Percentiles rank a stretch among this genome's conserved stretches.
Evolutionary conservation across 2,888 invertebrate species (phyloP).

Genomic region (Doris montereyensis): DNA sequence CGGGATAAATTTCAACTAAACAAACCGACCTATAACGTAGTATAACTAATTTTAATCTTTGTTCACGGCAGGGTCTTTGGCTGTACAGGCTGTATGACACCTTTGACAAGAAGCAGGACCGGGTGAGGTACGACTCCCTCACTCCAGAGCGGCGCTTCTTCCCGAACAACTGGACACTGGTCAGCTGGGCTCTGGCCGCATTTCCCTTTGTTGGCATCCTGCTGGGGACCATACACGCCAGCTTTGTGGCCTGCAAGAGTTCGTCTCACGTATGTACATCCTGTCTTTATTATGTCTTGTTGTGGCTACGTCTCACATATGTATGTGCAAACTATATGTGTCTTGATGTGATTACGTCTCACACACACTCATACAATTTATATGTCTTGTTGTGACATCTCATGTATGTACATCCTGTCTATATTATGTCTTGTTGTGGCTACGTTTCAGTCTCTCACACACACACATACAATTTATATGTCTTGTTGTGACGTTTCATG

Average conservation of each 20-base stretch:
- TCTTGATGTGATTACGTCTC: too few species aligned
- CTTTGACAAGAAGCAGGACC: slow-evolving; percentile 11
- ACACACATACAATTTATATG: too few species aligned
- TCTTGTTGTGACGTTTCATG: too few species aligned
- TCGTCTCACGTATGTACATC: slow-evolving; percentile 40
- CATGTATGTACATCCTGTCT: too few species aligned
- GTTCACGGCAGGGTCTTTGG: slow-evolving; percentile 39
- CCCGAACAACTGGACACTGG: slow-evolving; percentile 55
- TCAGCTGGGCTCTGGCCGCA: slow-evolving; percentile 60
- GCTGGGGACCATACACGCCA: slow-evolving; percentile 57
- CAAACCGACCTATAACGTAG: too few species aligned
- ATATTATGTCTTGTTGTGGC: too few species aligned
- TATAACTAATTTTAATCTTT: not conserved
- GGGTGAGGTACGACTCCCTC: slow-evolving; percentile 18
- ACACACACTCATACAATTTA: not conserved
- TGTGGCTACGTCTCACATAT: too few species aligned
- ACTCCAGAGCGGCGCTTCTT: slow-evolving; percentile 30
- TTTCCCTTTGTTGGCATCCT: slow-evolving; percentile 60
- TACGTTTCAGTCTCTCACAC: too few species aligned
- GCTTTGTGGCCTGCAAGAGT: slow-evolving; percentile 43
- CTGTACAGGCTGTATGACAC: slow-evolving; percentile 29
- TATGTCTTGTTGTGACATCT: too few species aligned
- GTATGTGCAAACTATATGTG: too few species aligned
- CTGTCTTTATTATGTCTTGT: too few species aligned
- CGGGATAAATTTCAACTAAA: too few species aligned